Evolutionary conservation across 2,113 vertebrate genomes (phyloP).

Genomic region (Ceuthmochares aereus): DNA sequence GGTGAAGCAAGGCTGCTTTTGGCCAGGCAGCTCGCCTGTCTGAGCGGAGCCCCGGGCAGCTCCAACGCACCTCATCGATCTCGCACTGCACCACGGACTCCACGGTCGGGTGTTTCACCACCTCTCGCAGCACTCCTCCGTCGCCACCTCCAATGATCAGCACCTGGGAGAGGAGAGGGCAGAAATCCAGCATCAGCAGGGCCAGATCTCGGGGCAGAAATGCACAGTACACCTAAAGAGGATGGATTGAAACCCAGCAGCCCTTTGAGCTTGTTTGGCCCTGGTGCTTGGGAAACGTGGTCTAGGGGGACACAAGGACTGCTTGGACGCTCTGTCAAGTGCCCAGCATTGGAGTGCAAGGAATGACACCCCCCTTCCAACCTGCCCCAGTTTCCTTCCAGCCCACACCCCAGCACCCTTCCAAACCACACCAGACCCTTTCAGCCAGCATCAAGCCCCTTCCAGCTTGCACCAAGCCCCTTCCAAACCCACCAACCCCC

Average conservation of each 20-base stretch:
- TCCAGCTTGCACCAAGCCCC: no score
- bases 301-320: background rate
- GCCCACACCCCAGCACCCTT: no score
- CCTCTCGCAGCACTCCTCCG: conserved; percentile 93
- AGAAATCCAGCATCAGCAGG: background rate
- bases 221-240: accelerated
- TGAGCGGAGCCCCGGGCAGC: background rate
- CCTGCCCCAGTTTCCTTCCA: no score
- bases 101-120: conserved; percentile 91
- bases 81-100: conserved; percentile 95
- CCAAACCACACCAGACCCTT: no score
- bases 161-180: conserved; percentile 77
- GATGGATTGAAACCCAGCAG: accelerated
- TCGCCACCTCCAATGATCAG: conserved; percentile 96
- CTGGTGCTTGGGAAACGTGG: background rate
- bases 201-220: accelerated
- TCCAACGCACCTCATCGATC: conserved; percentile 90
- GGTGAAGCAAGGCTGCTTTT: background rate
- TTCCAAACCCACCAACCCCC: no score
- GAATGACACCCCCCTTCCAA: no score
- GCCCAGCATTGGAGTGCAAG: no score
- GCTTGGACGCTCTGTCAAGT: background rate
- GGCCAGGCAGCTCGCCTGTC: background rate
- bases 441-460: no score
- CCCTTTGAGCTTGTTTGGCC: background rate